These are phyloP conservation scores for Hephaestus fuliginosus DNA, from an alignment of 2,797 vertebrate species.

Conservation along the genomic window DNA sequence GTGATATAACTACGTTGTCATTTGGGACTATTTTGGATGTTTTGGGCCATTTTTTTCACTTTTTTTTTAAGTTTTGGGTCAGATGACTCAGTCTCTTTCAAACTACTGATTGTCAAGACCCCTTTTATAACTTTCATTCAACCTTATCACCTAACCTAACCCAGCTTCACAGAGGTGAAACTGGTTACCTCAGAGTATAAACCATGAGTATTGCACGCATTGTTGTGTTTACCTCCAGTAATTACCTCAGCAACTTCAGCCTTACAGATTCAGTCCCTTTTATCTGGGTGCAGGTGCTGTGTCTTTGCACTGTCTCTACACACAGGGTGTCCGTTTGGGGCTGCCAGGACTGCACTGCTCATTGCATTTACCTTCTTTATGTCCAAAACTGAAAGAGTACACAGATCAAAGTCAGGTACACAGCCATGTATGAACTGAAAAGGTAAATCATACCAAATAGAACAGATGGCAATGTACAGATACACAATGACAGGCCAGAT, in stretches of 20 bases:
- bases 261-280: not conserved
- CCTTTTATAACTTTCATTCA: not conserved
- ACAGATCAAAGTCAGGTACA: not conserved
- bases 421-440: not conserved
- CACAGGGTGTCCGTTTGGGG: not conserved
- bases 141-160: not conserved
- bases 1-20: not conserved
- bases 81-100: too few relatives aligned
- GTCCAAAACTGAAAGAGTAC: not conserved
- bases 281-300: not conserved
- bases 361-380: not conserved
- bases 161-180: conserved; percentile 21
- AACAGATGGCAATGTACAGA: not conserved
- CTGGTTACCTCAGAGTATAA: not conserved
- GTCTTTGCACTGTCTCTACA: not conserved
- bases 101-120: not conserved
- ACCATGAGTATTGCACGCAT: not conserved
- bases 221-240: not conserved
- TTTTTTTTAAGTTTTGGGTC: not conserved
- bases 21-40: too few relatives aligned
- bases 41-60: not conserved
- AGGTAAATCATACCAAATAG: not conserved
- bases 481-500: not conserved
- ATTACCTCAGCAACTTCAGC: not conserved
- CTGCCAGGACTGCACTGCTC: not conserved